A percentile compares a stretch with the other conserved stretches of the same genome.
Evolutionary conservation across 2,888 invertebrate species (phyloP).

Genomic region (Plebejus melissa): DNA sequence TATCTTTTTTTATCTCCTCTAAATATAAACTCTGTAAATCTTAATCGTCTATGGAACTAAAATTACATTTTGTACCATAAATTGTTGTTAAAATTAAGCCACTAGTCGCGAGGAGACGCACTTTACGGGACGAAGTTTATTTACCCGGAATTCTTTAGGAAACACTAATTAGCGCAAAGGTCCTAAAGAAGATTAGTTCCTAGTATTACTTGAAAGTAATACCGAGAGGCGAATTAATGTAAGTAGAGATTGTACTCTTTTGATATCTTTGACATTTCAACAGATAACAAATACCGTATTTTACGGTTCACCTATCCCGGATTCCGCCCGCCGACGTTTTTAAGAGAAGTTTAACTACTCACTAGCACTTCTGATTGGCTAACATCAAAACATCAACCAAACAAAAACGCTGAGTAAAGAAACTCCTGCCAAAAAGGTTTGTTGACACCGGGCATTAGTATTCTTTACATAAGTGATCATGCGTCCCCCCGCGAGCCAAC

Average conservation of each 20-base stretch:
- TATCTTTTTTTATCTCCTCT: slow-evolving; percentile 48
- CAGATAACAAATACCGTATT: too few species aligned
- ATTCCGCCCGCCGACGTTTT: too few species aligned
- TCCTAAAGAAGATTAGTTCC: not conserved
- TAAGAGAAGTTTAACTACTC: too few species aligned
- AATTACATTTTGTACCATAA: slow-evolving; percentile 75
- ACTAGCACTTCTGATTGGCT: too few species aligned
- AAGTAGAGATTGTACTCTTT: too few species aligned
- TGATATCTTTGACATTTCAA: too few species aligned
- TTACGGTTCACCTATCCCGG: too few species aligned
- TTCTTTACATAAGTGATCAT: not conserved
- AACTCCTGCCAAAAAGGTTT: too few species aligned
- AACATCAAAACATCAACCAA: too few species aligned
- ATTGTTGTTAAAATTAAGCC: slow-evolving; percentile 67
- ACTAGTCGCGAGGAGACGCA: slow-evolving; percentile 49
- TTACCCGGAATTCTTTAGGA: not conserved
- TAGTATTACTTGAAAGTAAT: not conserved
- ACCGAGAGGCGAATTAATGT: too few species aligned
- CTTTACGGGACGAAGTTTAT: not conserved
- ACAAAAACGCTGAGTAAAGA: too few species aligned
- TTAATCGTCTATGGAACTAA: slow-evolving; percentile 73
- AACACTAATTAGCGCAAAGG: not conserved
- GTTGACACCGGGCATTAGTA: not conserved
- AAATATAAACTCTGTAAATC: slow-evolving; percentile 73
- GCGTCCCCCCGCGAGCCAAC: slow-evolving; percentile 43